Base-by-base conservation (phyloP, 2,888 invertebrate genomes). In the Apantesis nais region DNA sequence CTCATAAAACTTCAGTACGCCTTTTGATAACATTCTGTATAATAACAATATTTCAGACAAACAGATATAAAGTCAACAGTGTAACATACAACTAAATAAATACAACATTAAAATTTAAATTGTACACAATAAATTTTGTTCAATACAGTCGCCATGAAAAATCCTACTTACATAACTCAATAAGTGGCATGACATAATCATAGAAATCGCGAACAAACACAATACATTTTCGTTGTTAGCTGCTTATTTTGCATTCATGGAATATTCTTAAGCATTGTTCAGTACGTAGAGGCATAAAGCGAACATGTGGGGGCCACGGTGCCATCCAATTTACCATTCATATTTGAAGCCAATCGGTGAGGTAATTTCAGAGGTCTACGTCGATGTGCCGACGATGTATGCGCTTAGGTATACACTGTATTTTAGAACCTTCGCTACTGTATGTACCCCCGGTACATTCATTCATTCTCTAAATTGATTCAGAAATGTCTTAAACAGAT, bases 201-300 rank as follows among this genome's bases (percentile, higher is more conserved):
- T 85, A 86, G 83, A 83, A 81, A 85, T 90, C 89, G 90, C 89
- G 90, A 89, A 89, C 85, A 77, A 81, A 88, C 87, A 88, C 90
- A 90, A 90, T 90, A 89, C 87, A 82, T 81, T 82, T 72, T 85
- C 77, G 81, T 88, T 90, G 92, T 89, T 90, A 90, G 89, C 87
- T 67, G 80, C 92, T 92, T 91, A 93, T 94, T 94, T 91, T 91
- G 92, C 92, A 94, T 93, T 93, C 94, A 94, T 94, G 89, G 93
- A 92, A 93, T 93, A 89, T 93, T 92, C 90, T 92, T 91, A 92
- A 92, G 90, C 91, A 88, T 88, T 89, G 88, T 89, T 88, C 90
- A 89, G 88, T 88, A 87, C 88, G 86, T 85, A 88, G 83, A 76
- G 83, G 83, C 86, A 89, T 89, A 87, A 87, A 86, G 84, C 82